Evolutionary conservation across 2,797 vertebrate species (phyloP).

Genomic region (Oreortyx pictus): DNA sequence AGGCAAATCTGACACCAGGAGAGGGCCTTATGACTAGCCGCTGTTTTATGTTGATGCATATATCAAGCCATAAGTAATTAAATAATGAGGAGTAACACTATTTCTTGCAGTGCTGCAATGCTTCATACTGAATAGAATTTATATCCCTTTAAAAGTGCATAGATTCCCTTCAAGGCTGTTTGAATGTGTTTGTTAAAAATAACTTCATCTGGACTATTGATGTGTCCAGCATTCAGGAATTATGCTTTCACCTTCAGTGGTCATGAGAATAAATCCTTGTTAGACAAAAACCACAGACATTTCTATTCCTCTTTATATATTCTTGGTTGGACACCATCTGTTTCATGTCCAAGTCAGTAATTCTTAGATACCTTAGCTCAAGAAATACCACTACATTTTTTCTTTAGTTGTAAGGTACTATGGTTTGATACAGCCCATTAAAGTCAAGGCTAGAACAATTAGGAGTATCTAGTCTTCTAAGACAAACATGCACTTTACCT

Average conservation of each 20-base stretch:
- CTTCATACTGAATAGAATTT: background rate
- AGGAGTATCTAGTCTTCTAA: background rate
- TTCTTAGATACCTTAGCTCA: background rate
- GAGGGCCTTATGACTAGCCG: background rate
- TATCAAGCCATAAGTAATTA: background rate
- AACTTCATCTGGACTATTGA: background rate
- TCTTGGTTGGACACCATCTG: background rate
- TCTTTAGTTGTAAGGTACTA: background rate
- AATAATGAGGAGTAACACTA: background rate
- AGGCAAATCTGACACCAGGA: background rate
- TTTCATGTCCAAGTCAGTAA: background rate
- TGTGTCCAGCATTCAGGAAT: background rate
- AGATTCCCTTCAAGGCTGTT: background rate
- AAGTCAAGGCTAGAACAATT: background rate
- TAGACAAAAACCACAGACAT: background rate
- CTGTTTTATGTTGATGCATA: background rate
- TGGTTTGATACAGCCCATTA: background rate
- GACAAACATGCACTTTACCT: background rate
- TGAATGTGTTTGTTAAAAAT: background rate
- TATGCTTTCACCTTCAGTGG: accelerated
- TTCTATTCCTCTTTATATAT: background rate
- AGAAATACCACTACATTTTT: background rate
- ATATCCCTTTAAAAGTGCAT: background rate
- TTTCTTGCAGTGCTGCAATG: background rate
- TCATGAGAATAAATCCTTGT: background rate